Evolutionary conservation across 2,888 invertebrate genomes (phyloP).

Genomic region (Rugalucina vietnamica): DNA sequence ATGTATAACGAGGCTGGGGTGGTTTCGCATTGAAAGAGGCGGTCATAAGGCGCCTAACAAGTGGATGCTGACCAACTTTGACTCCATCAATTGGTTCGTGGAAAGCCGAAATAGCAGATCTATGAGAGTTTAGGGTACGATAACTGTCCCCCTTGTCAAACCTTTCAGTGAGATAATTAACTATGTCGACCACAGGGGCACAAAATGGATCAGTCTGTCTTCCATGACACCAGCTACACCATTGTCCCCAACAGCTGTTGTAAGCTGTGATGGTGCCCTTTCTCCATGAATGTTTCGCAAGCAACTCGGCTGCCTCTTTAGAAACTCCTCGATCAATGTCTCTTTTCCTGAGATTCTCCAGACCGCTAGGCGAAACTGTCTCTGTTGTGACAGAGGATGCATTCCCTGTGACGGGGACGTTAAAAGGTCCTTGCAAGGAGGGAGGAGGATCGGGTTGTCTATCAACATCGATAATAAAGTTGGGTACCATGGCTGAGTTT

Average conservation of each 20-base stretch:
- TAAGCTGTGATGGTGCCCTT: slow-evolving; percentile 1
- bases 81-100: not conserved
- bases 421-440: not conserved
- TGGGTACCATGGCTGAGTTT: slow-evolving; percentile 7
- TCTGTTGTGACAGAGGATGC: not conserved
- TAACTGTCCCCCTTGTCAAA: slow-evolving; percentile 9
- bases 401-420: not conserved
- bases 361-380: slow-evolving; percentile 4
- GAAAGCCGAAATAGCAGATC: slow-evolving; percentile 10
- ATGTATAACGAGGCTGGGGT: not conserved
- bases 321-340: slow-evolving; percentile 1
- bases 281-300: slow-evolving; percentile 12
- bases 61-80: slow-evolving; percentile 5
- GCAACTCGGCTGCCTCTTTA: slow-evolving; percentile 7
- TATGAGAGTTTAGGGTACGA: not conserved
- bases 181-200: not conserved
- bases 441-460: slow-evolving; percentile 7
- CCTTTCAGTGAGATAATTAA: not conserved
- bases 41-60: not conserved
- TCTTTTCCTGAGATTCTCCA: slow-evolving; percentile 25
- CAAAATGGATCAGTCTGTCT: slow-evolving; percentile 4
- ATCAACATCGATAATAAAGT: not conserved
- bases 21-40: not conserved
- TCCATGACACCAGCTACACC: slow-evolving; percentile 23
- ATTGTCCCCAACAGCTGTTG: not conserved